A percentile compares a stretch with the other conserved stretches of the same genome.
phyloP scores from a whole-genome alignment of 2,888 invertebrate species.

The Tipula helvola region DNA sequence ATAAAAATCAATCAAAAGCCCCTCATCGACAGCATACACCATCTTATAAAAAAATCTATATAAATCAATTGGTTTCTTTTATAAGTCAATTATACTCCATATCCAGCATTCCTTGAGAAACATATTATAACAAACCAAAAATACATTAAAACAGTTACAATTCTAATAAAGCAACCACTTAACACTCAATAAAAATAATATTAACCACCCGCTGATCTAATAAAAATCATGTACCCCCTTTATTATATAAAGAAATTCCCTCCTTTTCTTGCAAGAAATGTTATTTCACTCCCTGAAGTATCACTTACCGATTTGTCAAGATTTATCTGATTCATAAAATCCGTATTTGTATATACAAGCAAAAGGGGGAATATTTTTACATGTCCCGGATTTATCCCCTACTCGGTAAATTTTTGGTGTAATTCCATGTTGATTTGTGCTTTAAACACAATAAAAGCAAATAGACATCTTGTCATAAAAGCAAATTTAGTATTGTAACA shows the following conservation, averaged over 20 bases:
- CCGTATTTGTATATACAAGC: background rate
- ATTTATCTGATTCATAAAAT: background rate
- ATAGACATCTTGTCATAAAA: background rate
- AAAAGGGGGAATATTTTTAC: background rate
- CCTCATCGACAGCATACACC: background rate
- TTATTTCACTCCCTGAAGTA: background rate
- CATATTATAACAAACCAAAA: background rate
- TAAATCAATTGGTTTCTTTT: background rate
- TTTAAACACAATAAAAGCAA: background rate
- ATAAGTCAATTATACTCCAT: conserved; percentile 4
- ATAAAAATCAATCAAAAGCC: background rate
- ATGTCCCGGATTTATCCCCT: background rate
- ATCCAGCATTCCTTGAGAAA: background rate
- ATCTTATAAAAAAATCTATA: background rate
- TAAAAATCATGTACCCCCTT: background rate
- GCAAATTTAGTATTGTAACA: background rate
- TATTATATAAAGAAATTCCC: background rate
- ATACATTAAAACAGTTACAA: background rate
- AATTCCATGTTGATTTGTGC: background rate
- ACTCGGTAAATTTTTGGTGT: background rate
- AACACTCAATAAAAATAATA: conserved; percentile 4
- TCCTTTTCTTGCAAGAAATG: background rate
- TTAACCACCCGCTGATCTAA: background rate
- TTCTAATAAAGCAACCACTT: background rate
- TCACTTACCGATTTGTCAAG: conserved; percentile 4